Percentiles rank a stretch among this genome's conserved stretches.
phyloP scores from a whole-genome alignment of 2,113 vertebrate species.

The Anguilla japonica region DNA sequence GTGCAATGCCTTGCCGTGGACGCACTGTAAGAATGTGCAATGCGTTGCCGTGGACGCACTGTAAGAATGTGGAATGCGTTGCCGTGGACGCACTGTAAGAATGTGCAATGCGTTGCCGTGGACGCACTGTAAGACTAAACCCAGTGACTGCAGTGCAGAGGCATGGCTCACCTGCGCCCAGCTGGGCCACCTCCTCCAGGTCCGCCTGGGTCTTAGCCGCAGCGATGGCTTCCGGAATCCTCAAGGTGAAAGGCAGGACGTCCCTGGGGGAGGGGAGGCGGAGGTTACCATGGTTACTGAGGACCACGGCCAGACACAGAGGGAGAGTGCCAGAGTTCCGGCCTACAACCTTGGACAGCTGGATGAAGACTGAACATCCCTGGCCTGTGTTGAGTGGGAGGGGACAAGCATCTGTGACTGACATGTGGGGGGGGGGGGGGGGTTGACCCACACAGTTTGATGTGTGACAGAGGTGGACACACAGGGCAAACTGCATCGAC shows the following conservation, averaged over 20 bases:
- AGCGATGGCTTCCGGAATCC: constrained; percentile 84
- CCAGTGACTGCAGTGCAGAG: background rate
- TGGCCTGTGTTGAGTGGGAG: background rate
- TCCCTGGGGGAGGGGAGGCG: constrained; percentile 70
- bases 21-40: too few species aligned
- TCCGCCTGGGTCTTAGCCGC: constrained; percentile 83
- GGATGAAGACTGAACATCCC: background rate
- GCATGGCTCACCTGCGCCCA: constrained; percentile 81
- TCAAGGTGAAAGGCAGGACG: constrained; percentile 87
- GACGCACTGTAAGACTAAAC: too few species aligned
- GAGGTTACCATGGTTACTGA: background rate
- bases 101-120: too few species aligned
- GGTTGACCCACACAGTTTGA: background rate
- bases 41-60: too few species aligned
- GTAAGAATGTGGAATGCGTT: too few species aligned
- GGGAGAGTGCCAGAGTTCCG: background rate
- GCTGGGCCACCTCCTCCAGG: constrained; percentile 86
- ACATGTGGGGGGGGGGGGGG: background rate
- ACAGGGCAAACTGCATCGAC: background rate
- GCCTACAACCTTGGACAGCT: background rate
- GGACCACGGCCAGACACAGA: background rate
- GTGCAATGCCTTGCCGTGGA: background rate
- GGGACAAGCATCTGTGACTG: background rate
- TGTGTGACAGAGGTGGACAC: background rate
- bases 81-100: too few species aligned